Conservation (phyloP, 2,113 vertebrate species). For the cattle (Bos taurus) region DNA sequence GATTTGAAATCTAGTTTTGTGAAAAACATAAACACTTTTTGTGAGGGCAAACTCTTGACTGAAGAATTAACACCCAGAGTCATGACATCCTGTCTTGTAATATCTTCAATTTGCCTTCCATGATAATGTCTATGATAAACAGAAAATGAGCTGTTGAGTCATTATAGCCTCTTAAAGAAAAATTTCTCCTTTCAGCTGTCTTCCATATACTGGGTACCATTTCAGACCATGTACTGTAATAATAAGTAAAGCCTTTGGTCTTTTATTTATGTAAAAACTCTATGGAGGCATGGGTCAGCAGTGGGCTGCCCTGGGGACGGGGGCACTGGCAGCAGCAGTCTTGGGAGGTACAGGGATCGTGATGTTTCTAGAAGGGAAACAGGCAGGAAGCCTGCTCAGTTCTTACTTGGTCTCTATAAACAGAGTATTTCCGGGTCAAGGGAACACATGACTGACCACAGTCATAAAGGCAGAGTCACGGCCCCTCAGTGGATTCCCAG, state of each 20-base stretch:
- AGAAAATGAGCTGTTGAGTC: neutral
- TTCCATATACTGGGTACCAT: neutral
- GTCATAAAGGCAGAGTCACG: neutral
- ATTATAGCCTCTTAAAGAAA: neutral
- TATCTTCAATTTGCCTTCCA: neutral
- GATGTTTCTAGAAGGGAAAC: neutral
- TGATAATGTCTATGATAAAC: neutral
- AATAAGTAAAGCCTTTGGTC: neutral
- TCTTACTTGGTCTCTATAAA: neutral
- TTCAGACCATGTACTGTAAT: neutral
- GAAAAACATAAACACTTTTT: neutral
- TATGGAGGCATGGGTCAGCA: neutral
- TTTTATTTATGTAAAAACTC: slow-evolving; percentile 7
- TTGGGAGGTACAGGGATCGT: neutral
- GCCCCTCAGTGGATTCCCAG: neutral
- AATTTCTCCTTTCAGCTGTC: neutral
- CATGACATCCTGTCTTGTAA: neutral
- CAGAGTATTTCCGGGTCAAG: neutral
- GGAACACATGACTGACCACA: neutral
- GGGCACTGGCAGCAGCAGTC: neutral
- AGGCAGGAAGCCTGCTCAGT: neutral
- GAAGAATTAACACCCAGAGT: neutral
- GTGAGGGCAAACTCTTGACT: neutral
- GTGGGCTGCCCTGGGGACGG: neutral
- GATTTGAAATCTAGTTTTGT: neutral